phyloP scores from a whole-genome alignment of 1,140 invertebrate species.

The Agrypnia vestita region DNA sequence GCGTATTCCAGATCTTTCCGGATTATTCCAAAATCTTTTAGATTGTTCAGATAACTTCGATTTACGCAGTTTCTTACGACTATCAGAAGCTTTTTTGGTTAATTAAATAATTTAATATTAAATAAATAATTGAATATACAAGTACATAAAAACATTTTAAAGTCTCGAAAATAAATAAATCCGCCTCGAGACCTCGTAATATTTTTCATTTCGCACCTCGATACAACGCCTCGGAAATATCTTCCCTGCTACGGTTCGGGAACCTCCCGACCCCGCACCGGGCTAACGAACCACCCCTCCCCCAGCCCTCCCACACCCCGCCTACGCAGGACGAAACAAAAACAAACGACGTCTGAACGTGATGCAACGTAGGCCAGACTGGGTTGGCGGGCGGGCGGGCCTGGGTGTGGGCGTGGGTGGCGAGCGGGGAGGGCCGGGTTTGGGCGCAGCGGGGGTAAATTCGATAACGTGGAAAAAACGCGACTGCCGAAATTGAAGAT shows the following conservation, averaged over 20 bases:
- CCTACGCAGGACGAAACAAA: conserved; percentile 60
- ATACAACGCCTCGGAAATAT: not conserved
- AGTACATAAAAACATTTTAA: no score
- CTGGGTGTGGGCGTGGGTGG: conserved; percentile 23
- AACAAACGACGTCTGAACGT: conserved; percentile 59
- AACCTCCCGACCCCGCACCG: not conserved
- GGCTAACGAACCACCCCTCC: conserved; percentile 20
- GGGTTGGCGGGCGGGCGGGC: conserved; percentile 29
- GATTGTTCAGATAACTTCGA: no score
- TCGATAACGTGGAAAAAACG: conserved; percentile 51
- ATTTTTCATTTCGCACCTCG: conserved; percentile 17
- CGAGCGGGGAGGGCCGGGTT: not conserved
- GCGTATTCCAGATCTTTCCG: no score
- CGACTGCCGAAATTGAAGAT: conserved; percentile 48
- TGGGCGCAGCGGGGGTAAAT: conserved; percentile 24
- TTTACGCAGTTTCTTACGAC: no score
- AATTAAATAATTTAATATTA: no score
- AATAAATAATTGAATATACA: no score
- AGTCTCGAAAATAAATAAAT: not conserved
- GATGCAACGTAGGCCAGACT: conserved; percentile 61
- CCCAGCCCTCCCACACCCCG: conserved; percentile 28
- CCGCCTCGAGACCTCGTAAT: not conserved
- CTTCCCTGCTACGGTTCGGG: not conserved
- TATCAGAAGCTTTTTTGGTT: no score
- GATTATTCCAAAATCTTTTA: no score